Evolutionary conservation across 2,888 invertebrate species (phyloP), one percentile per base, ranked within the genome.

Genomic region (Ectobius pallidus): DNA sequence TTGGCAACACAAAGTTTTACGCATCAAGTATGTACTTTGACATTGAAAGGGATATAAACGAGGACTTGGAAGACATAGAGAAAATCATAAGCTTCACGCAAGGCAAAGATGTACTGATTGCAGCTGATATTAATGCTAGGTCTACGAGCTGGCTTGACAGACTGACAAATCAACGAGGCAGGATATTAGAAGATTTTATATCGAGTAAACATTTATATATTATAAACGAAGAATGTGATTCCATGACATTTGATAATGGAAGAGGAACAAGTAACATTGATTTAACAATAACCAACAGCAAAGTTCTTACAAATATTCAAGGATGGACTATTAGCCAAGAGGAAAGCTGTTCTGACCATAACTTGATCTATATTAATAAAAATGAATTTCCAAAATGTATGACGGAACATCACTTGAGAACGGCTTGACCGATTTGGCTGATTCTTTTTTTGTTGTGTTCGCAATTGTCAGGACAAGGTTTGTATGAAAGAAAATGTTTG

Each of bases 11-110:
- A 11, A 55, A 25, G 27, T 11, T 20, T 6, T 55, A 25, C n/a
- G 55, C 27, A 25, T 3, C 55, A 25, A 55, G 55, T n/a, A 55
- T 55, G 55, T 55, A 55, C n/a, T 55, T 55, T 22, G 55, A 55
- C 25, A 55, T 25, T 6, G 22, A 55, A 16, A 55, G 55, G 22
- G 22, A 49, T 49, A 49, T 49, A 7, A 49, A 49, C n/a, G n/a
- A 14, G n/a, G 49, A 49, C n/a, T n/a, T 49, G n/a, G 4, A 4
- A n/a, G n/a, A 14, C 7, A n/a, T 49, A 7, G 49, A 49, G 4
- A 14, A 49, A 14, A 49, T 49, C n/a, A 4, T 49, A n/a, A 14
- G 4, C 7, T n/a, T 49, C n/a, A 49, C 49, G n/a, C n/a, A 49
- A 49, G 18, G 49, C 11, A 49, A 18, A 14, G 49, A n/a, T n/a